A percentile compares a stretch with the other conserved stretches of the same genome.
phyloP scores from a whole-genome alignment of 2,888 invertebrate genomes.

The Chrysotoxum bicinctum region DNA sequence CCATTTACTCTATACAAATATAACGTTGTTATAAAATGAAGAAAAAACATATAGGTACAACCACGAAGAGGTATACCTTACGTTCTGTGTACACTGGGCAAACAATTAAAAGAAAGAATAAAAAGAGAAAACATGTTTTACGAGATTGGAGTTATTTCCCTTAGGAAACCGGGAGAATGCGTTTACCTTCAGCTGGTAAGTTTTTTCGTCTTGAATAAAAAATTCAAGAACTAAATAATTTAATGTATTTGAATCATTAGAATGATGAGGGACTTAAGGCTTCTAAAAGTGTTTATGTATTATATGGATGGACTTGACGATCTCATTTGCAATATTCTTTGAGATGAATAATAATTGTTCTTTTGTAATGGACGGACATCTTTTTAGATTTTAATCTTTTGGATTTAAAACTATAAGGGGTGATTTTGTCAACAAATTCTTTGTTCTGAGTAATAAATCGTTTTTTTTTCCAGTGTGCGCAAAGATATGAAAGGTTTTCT shows the following conservation, averaged over 20 bases:
- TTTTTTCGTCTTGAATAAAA: conserved; percentile 7
- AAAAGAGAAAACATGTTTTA: conserved; percentile 27
- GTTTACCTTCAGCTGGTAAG: conserved; percentile 26
- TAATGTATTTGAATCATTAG: conserved; percentile 8
- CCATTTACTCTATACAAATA: conserved; percentile 8
- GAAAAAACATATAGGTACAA: background rate
- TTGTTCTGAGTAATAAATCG: background rate
- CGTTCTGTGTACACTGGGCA: conserved; percentile 10
- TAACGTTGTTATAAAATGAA: conserved; percentile 1
- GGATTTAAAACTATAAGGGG: background rate
- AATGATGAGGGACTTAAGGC: background rate
- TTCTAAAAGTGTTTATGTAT: background rate
- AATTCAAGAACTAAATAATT: background rate
- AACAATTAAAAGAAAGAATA: conserved; percentile 10
- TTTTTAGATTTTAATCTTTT: background rate
- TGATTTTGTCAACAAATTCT: too few species aligned
- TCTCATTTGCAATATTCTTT: conserved; percentile 2
- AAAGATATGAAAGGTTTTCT: background rate
- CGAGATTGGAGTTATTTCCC: conserved; percentile 41
- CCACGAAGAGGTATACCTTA: background rate
- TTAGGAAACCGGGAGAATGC: conserved; percentile 24
- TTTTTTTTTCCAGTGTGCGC: background rate
- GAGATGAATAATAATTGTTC: background rate
- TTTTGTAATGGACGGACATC: background rate
- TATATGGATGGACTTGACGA: background rate